These are phyloP conservation scores for Chorisops tibialis DNA, from an alignment of 2,888 invertebrate species.

Conservation along the genomic window DNA sequence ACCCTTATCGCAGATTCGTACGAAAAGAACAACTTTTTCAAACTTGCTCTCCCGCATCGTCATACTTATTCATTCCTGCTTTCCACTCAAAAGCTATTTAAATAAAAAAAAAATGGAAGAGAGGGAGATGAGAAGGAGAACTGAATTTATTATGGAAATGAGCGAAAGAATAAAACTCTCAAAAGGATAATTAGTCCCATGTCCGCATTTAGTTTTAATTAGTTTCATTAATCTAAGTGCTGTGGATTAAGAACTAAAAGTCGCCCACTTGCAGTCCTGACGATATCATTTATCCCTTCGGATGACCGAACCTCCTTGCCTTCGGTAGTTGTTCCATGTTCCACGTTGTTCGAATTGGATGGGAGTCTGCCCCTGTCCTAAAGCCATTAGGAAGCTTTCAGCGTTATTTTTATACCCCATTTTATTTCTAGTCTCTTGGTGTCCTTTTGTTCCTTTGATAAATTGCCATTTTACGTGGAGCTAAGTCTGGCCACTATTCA, in stretches of 20 bases:
- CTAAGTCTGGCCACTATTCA: neutral
- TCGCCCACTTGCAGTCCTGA: constrained; percentile 7
- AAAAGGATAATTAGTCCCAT: constrained; percentile 32
- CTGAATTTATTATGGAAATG: constrained; percentile 24
- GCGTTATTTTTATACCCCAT: neutral
- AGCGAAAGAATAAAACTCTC: constrained; percentile 26
- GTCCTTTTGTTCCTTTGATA: constrained; percentile 21
- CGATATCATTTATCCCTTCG: neutral
- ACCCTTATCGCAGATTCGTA: no score
- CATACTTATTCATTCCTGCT: no score
- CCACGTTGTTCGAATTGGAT: neutral
- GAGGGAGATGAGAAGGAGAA: neutral
- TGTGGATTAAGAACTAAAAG: constrained; percentile 27
- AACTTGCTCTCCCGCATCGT: no score
- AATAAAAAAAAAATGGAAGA: no score
- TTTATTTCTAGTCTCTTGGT: neutral
- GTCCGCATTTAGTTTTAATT: constrained; percentile 36
- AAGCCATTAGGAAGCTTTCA: neutral
- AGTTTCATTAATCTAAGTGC: constrained; percentile 39
- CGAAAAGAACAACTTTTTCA: no score
- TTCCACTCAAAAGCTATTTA: no score
- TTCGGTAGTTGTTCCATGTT: neutral
- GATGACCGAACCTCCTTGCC: neutral
- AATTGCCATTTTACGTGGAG: constrained; percentile 25
- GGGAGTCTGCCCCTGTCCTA: no score